Evolutionary conservation across 2,797 vertebrate genomes (phyloP), one percentile per base, ranked within the genome.

Genomic region (Anniella stebbinsi): DNA sequence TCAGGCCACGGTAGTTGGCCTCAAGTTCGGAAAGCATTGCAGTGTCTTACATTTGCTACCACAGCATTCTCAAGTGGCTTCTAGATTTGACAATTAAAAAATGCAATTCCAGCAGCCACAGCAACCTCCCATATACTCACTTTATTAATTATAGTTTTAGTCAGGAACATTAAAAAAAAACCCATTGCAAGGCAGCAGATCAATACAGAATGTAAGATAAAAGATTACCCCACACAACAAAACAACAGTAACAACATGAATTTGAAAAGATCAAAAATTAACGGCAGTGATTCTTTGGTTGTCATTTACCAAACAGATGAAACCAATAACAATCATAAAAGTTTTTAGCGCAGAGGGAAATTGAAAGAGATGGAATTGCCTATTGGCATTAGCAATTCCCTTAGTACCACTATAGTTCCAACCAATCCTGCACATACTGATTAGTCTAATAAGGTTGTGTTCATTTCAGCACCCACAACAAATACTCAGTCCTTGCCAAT

Each of bases 31-130:
- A 51, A 88, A 45, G 48, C 5, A 69, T 21, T 25, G 4, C 30
- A 54, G 48, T 54, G 21, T 25, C 48, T 72, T 85, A 23, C 33
- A 45, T 45, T 88, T 88, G 54, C 38, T 73, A 30, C 48, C 21
- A 36, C 33, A 38, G 33, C 84, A 86, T 73, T 36, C 11, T 73
- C 57, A 69, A 73, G 48, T 57, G 11, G 67, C 69, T 57, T 88
- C 69, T 78, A 88, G 54, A 60, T 81, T 57, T 88, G 48, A 81
- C 48, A 21, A 72, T 81, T 81, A 15, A 81, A 88, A 81, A 33
- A 60, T 88, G 28, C n/a, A 57, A 17, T 41, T 51, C 38, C 78
- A 51, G 63, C 15, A 54, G 51, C 23, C n/a, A 41, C 36, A 72
- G 18, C 78, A 88, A 6, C 72, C 30, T 70, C 30, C 9, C 85